phyloP scores from a whole-genome alignment of 2,113 vertebrate genomes.

The Isurus oxyrinchus region DNA sequence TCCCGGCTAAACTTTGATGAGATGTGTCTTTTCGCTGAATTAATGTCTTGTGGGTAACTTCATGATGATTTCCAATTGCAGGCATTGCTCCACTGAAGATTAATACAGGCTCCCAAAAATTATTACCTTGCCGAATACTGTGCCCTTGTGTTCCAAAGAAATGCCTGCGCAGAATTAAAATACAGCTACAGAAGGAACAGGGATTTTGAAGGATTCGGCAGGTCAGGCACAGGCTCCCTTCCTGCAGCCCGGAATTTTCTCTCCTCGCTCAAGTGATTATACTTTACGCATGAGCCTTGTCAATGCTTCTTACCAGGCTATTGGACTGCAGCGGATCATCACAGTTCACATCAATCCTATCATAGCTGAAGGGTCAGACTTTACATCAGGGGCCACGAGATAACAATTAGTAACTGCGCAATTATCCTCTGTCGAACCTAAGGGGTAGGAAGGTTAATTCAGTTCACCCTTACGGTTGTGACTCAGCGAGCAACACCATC shows the following conservation, averaged over 20 bases:
- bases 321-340: background rate
- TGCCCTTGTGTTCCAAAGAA: background rate
- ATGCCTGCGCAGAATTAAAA: background rate
- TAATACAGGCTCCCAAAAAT: background rate
- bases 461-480: background rate
- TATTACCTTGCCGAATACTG: background rate
- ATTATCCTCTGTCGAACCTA: background rate
- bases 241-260: background rate
- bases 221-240: background rate
- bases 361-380: background rate
- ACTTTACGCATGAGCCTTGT: background rate
- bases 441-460: background rate
- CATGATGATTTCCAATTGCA: background rate
- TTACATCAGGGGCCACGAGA: background rate
- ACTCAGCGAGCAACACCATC: background rate
- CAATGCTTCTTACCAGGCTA: background rate
- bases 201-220: background rate
- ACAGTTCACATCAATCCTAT: background rate
- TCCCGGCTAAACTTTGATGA: slow-evolving; percentile 10
- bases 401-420: background rate
- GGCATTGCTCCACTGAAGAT: background rate
- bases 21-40: slow-evolving; percentile 5
- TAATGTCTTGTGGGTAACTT: background rate
- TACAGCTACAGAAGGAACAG: background rate
- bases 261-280: background rate